Evolutionary conservation across 2,888 invertebrate genomes (phyloP).

Genomic region (Drosophila suboccidentalis): DNA sequence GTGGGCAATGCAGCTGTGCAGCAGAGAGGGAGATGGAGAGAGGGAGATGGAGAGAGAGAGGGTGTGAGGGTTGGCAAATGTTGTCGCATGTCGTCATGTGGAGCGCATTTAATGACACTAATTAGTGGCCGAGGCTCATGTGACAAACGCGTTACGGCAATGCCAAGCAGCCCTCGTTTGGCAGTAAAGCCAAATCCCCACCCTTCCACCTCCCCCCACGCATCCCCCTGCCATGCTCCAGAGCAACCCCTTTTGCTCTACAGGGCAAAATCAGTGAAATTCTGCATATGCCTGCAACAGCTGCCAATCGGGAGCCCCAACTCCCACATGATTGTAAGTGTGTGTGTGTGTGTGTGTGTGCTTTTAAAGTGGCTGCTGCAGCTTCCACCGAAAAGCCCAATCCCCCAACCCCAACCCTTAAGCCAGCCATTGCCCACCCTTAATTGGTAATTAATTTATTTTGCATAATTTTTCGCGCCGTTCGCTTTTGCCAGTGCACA

Average conservation of each 20-base stretch:
- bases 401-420: conserved; percentile 1
- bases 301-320: conserved; percentile 53
- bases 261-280: conserved; percentile 43
- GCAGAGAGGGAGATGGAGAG: not conserved
- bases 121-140: conserved; percentile 85
- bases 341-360: conserved; percentile 4
- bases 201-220: not conserved
- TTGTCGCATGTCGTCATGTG: conserved; percentile 74
- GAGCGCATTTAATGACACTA: conserved; percentile 85
- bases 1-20: conserved; percentile 20
- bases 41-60: conserved; percentile 14
- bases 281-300: conserved; percentile 67
- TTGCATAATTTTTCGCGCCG: conserved; percentile 81
- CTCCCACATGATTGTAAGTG: not conserved
- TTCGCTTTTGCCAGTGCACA: conserved; percentile 55
- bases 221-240: not conserved
- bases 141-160: conserved; percentile 83
- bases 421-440: conserved; percentile 37
- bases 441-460: conserved; percentile 85
- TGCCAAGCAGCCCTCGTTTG: conserved; percentile 16
- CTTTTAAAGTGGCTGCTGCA: conserved; percentile 40
- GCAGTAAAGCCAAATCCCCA: not conserved
- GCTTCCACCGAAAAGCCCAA: not conserved
- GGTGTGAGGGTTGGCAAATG: conserved; percentile 48
- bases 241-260: conserved; percentile 1